These are phyloP conservation scores for Hydractinia echinata DNA, from an alignment of 30 jellyfish, hydroid and myxozoan species.

Conservation along the genomic window DNA sequence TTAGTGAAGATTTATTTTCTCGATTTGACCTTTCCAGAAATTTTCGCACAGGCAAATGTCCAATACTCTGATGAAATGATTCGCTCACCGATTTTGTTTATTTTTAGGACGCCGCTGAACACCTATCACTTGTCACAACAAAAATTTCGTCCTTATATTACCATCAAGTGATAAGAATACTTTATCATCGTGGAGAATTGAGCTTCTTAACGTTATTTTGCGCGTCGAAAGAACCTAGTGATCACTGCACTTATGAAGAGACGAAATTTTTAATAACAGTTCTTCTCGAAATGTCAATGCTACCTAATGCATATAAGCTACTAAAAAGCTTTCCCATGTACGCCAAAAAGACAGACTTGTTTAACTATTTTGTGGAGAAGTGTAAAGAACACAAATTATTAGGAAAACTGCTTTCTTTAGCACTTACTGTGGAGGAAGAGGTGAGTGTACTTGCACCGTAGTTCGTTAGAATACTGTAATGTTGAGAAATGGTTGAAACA, in stretches of 20 bases:
- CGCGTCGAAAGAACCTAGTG: conserved; percentile 25
- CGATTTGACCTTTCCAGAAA: not conserved
- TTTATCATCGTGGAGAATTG: conserved; percentile 6
- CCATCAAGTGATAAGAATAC: conserved; percentile 5
- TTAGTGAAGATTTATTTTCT: not conserved
- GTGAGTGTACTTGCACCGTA: not conserved
- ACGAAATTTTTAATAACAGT: conserved; percentile 13
- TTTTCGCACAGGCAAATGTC: not conserved
- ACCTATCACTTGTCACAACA: conserved; percentile 7
- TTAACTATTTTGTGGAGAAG: conserved; percentile 1
- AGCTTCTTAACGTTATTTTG: conserved; percentile 24
- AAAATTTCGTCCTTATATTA: conserved; percentile 12
- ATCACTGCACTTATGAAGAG: conserved; percentile 8
- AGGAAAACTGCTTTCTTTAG: conserved; percentile 13
- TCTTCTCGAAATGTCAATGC: conserved; percentile 8
- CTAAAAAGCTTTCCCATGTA: not conserved
- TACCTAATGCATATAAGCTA: conserved; percentile 22
- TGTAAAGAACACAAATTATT: conserved; percentile 18
- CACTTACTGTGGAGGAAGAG: conserved; percentile 31
- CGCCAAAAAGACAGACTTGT: conserved; percentile 6
- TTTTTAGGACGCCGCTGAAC: conserved; percentile 30
- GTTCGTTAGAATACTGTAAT: no score
- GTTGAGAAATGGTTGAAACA: no score
- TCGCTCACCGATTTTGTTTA: not conserved
- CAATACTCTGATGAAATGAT: not conserved